Percentiles rank a stretch among this genome's conserved stretches.
phyloP scores from a whole-genome alignment of 2,888 invertebrate species.

The Diachrysia chrysitis region DNA sequence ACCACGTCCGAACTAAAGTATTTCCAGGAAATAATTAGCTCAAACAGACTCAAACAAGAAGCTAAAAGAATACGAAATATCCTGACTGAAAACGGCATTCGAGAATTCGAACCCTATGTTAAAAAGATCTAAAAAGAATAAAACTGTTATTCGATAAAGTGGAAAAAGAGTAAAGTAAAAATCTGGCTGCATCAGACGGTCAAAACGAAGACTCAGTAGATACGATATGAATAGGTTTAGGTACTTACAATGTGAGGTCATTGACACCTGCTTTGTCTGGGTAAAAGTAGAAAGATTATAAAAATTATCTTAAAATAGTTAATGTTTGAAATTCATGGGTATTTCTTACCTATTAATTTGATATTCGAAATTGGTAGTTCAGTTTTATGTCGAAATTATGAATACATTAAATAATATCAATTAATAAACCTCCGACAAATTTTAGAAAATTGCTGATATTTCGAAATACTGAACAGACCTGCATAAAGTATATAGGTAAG shows the following conservation, averaged over 20 bases:
- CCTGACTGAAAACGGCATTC: not conserved
- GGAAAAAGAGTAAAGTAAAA: slow-evolving; percentile 43
- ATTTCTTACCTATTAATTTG: too few species aligned
- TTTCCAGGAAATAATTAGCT: not conserved
- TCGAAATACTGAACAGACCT: too few species aligned
- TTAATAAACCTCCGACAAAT: too few species aligned
- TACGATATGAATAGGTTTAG: slow-evolving; percentile 16
- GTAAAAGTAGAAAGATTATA: not conserved
- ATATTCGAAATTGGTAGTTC: too few species aligned
- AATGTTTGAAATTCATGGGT: too few species aligned
- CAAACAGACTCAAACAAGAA: not conserved
- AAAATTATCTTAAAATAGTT: not conserved
- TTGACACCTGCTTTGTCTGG: not conserved
- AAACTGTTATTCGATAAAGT: slow-evolving; percentile 23
- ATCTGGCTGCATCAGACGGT: slow-evolving; percentile 43
- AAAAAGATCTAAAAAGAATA: slow-evolving; percentile 1
- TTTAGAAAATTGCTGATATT: too few species aligned
- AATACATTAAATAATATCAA: too few species aligned
- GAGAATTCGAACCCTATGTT: slow-evolving; percentile 1
- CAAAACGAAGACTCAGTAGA: slow-evolving; percentile 10
- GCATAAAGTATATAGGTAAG: too few species aligned
- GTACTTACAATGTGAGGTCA: not conserved
- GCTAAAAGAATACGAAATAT: not conserved
- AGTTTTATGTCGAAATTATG: too few species aligned
- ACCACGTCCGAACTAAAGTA: too few species aligned